phyloP scores from a whole-genome alignment of 2,888 invertebrate species.

The Sinelater perroti region DNA sequence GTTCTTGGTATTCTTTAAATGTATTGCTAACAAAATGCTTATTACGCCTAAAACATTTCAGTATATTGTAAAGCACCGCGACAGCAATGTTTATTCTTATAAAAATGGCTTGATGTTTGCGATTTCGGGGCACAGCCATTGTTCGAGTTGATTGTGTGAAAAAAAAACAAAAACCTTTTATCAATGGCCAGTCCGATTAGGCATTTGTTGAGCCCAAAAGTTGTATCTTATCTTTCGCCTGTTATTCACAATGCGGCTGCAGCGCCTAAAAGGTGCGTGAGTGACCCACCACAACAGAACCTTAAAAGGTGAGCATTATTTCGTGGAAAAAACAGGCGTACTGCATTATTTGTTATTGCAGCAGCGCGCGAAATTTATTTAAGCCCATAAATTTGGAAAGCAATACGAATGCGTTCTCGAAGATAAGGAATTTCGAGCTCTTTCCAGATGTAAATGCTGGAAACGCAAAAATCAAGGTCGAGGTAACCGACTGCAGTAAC shows the following conservation, averaged over 20 bases:
- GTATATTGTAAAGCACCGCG: no score
- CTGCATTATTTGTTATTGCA: not conserved
- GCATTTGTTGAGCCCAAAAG: constrained; percentile 31
- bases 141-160: no score
- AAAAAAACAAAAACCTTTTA: not conserved
- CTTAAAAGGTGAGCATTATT: not conserved
- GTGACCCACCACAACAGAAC: not conserved
- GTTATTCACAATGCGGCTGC: not conserved
- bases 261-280: not conserved
- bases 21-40: no score
- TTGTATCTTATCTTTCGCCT: constrained; percentile 35
- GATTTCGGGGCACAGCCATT: no score
- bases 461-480: no score
- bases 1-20: no score
- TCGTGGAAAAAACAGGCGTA: not conserved
- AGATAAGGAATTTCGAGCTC: not conserved
- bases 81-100: no score
- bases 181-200: constrained; percentile 37
- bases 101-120: no score
- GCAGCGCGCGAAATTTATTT: no score
- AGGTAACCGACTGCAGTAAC: constrained; percentile 18
- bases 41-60: no score
- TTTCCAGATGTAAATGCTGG: no score
- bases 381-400: no score
- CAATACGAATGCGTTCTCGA: not conserved